Base-by-base conservation (phyloP, 2,113 vertebrate species). In the Aramus guarauna region DNA sequence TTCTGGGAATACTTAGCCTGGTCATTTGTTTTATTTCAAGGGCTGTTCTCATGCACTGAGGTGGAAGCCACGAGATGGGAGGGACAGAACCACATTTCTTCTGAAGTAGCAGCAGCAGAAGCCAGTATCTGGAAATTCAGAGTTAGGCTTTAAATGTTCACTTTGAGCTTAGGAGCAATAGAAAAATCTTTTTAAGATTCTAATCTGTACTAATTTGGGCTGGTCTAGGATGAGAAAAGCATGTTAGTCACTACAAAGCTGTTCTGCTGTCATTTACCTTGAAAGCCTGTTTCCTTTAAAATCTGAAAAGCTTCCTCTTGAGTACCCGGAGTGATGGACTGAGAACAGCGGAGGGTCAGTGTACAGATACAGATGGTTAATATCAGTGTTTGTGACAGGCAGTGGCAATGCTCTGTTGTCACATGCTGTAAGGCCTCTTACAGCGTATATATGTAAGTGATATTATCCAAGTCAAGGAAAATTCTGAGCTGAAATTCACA, bases 1-100 rank as follows among this genome's bases (percentile, higher is more conserved):
- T 73, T 39, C 58, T 80, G 83, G 87, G 62, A 77, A 59, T 87
- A 26, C 89, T 95, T 55, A 77, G 45, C 82, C 66, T 17, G 45
- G 12, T 62, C 27, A 1, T 52, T 93, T 69, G 53, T 74, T 87
- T 74, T 63, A 53, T 78, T 93, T 63, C n/a, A 15, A 43, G n/a
- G 16, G 41, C 58, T 73, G 29, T 47, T 93, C 52, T 72, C 2
- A 0, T 20, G 73, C 11, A 0, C 16, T 11, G 60, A 92, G 45
- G 37, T 94, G 67, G 85, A 90, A 83, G 68, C 63, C 11, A 2
- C 0, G 17, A 36, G 56, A 50, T 78, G 63, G 73, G 62, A 84
- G 47, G 32, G n/a, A 47, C 43, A 58, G 59, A 75, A 67, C 56
- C 66, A 36, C 47, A 8, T 29, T 47, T 43, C 41, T 88, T 87